Conservation (phyloP, 2,888 invertebrate species). For the Sarcophaga subvicina region DNA sequence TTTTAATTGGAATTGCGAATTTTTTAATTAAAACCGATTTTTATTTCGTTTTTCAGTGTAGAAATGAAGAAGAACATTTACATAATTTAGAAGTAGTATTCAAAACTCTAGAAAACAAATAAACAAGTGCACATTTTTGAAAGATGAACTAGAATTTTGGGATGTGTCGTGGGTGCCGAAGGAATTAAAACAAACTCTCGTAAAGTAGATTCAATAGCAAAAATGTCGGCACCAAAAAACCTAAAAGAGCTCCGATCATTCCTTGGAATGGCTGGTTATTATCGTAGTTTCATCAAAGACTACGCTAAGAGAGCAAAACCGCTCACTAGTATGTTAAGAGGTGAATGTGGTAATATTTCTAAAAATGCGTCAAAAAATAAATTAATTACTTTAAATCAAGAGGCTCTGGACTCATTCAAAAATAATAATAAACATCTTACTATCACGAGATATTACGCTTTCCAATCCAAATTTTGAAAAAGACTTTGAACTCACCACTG, state of each 20-base stretch:
- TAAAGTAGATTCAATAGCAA: neutral
- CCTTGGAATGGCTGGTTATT: neutral
- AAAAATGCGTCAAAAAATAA: no score
- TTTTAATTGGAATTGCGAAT: no score
- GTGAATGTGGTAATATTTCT: neutral
- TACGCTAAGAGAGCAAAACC: no score
- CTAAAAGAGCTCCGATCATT: constrained; percentile 5
- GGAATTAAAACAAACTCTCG: constrained; percentile 21
- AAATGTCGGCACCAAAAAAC: neutral
- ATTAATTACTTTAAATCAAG: neutral
- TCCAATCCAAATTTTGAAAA: constrained; percentile 54
- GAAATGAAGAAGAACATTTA: neutral
- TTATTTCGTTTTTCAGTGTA: neutral
- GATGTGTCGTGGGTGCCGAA: neutral
- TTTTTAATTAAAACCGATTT: no score
- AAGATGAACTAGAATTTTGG: constrained; percentile 8
- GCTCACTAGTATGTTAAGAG: no score
- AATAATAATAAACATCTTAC: constrained; percentile 3
- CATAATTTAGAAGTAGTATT: neutral
- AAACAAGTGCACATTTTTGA: constrained; percentile 17
- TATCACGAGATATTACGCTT: constrained; percentile 26
- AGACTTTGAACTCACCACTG: constrained; percentile 58
- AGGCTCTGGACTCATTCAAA: neutral
- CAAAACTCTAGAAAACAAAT: neutral
- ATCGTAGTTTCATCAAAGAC: neutral